These are phyloP conservation scores for Drosophila pseudoananassae DNA, from an alignment of 1,140 invertebrate genomes.

Conservation along the genomic window DNA sequence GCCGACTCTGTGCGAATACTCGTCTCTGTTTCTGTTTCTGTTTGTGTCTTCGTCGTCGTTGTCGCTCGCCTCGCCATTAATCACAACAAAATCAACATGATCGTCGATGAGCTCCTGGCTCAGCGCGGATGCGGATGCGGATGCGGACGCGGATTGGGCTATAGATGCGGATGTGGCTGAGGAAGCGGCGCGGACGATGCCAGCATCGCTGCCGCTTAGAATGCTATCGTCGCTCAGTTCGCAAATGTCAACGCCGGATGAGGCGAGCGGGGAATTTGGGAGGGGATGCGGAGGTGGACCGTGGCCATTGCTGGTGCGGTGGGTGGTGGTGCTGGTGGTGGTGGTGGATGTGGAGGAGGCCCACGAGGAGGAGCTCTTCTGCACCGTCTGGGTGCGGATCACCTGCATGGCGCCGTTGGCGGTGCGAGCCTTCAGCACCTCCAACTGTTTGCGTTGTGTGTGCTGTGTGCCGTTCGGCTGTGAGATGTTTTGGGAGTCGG, in stretches of 20 bases:
- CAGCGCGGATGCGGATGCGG: conserved; percentile 33
- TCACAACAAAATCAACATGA: conserved; percentile 80
- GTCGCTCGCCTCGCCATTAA: conserved; percentile 66
- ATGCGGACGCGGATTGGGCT: conserved; percentile 15
- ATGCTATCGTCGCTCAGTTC: conserved; percentile 65
- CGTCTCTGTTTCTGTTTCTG: conserved; percentile 14
- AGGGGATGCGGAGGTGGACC: conserved; percentile 3
- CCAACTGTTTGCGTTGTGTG: conserved; percentile 85
- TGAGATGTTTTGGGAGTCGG: conserved; percentile 84
- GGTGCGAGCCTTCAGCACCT: conserved; percentile 85
- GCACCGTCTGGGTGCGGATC: conserved; percentile 85
- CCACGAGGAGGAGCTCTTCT: conserved; percentile 84
- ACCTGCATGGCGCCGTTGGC: conserved; percentile 85
- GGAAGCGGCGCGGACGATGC: conserved; percentile 48
- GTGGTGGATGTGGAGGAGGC: conserved; percentile 77
- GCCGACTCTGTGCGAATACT: conserved; percentile 65
- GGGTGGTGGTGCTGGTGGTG: conserved; percentile 55
- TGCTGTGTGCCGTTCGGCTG: conserved; percentile 84
- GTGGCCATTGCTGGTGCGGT: conserved; percentile 31
- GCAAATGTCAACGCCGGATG: conserved; percentile 71
- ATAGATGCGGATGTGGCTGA: conserved; percentile 3
- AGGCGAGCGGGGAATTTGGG: conserved; percentile 15
- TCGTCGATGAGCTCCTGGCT: conserved; percentile 73
- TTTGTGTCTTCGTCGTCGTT: conserved; percentile 38
- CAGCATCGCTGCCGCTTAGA: conserved; percentile 56